Evolutionary conservation across 1,140 invertebrate species (phyloP), one percentile per base, ranked within the genome.

Genomic region (Drosophila mauritiana): DNA sequence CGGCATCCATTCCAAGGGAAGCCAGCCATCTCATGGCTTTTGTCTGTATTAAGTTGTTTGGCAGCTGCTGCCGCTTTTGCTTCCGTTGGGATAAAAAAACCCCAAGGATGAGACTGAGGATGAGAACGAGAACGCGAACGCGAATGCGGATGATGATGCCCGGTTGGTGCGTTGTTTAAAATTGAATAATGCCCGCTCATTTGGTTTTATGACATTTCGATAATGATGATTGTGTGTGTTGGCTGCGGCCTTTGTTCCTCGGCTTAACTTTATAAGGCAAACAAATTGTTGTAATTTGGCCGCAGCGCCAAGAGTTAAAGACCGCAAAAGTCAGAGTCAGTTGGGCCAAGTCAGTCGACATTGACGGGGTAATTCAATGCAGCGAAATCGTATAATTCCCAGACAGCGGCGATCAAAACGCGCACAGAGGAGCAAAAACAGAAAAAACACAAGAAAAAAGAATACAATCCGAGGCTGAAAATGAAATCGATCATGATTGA

Each of bases 401-500:
- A 88, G 83, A 58, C 62, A 73, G 70, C 61, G 62, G 62, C 77
- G 75, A 82, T 88, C 75, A 88, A 89, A 84, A 89, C 76, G 74
- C 59, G 20, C 15, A 20, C 8, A 0, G 15, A 12, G 42, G 17
- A 40, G 65, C 52, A 39, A 40, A 67, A 61, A 65, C 27, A 17
- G 31, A 65, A 42, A 65, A 45, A 20, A 20, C 10, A 48, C 39
- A 53, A 51, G 46, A 48, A 37, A 40, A 68, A 53, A 65, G 36
- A 27, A 52, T 67, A 59, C 52, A 49, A 68, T 43, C 48, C 31
- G 43, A 45, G 22, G 67, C 49, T 59, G 65, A 88, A 82, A 89
- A 88, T 89, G 84, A 89, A 89, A 89, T 89, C 84, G 84, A 89
- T 89, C 84, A 89, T 89, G 84, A 89, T 89, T 89, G 85, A 89